Evolutionary conservation across 2,888 invertebrate species (phyloP), one percentile per base, ranked within the genome.

Genomic region (Cantharis rustica): DNA sequence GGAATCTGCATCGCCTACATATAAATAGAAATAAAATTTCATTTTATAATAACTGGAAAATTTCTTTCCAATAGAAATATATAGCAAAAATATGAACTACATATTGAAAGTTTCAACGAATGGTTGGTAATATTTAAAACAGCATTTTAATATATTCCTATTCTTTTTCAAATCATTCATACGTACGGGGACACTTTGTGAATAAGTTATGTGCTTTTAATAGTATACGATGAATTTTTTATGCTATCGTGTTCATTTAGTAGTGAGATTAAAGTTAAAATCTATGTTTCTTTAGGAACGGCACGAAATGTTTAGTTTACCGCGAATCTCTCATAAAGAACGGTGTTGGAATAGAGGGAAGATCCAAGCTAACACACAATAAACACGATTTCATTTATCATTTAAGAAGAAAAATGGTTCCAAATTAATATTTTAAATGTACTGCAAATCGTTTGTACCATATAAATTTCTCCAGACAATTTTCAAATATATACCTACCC

Each of bases 231-330:
- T 81, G 80, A 80, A 82, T 82, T 81, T 82, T 82, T 82, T 79
- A 79, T 66, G 17, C 64, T 66, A 17, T 78, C 73, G 72, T 75
- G 75, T 76, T 79, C 80, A 79, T 79, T 79, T 75, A 75, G 72
- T 74, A 69, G 79, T 80, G 78, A 84, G 84, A 84, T 85, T 84
- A 83, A 80, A 82, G 82, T 82, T 81, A 80, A 83, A 85, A 85
- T 85, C 86, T 85, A 81, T 84, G 85, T 85, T 84, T 84, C 84
- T 84, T 81, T 84, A 84, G 83, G 83, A 86, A 85, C 84, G 85
- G 85, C 86, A 85, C 86, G 86, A 75, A 83, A 76, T 76, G 79
- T 79, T 82, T 74, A 75, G 71, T 70, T 77, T 75, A 71, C 74
- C 72, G 73, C 77, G 72, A 72, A 69, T 79, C 72, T 62, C 26